A percentile compares a stretch with the other conserved stretches of the same genome.
Evolutionary conservation across 1,140 invertebrate genomes (phyloP).

Genomic region (Trachymyrmex septentrionalis): DNA sequence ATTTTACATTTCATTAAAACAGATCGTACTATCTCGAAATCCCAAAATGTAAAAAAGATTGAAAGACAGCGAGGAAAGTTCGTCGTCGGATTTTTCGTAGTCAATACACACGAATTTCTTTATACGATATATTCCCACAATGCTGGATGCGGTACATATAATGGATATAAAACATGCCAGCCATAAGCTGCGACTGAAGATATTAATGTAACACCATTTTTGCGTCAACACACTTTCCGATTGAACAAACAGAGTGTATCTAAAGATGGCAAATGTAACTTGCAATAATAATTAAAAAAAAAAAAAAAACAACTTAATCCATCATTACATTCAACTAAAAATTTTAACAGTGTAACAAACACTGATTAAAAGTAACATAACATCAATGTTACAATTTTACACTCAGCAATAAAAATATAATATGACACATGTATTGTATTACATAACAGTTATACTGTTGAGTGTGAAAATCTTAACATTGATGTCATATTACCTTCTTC

Average conservation of each 20-base stretch:
- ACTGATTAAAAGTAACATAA: too few relatives aligned
- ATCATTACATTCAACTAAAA: not conserved
- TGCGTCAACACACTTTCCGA: slow-evolving; percentile 68
- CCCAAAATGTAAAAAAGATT: slow-evolving; percentile 72
- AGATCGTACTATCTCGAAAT: slow-evolving; percentile 71
- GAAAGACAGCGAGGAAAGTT: slow-evolving; percentile 70
- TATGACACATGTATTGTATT: too few relatives aligned
- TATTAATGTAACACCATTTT: slow-evolving; percentile 73
- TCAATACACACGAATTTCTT: slow-evolving; percentile 61
- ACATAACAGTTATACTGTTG: too few relatives aligned
- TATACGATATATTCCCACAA: slow-evolving; percentile 63
- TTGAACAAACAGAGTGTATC: slow-evolving; percentile 64
- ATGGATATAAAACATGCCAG: slow-evolving; percentile 50
- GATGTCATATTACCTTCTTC: too few relatives aligned
- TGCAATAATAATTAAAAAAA: not conserved
- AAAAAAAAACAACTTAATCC: not conserved
- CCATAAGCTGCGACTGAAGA: slow-evolving; percentile 73
- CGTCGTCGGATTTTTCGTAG: slow-evolving; percentile 56
- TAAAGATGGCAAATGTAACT: slow-evolving; percentile 12
- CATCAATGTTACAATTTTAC: too few relatives aligned
- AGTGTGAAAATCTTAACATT: too few relatives aligned
- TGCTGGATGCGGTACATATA: slow-evolving; percentile 36
- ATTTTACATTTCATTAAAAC: not conserved
- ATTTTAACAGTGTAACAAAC: not conserved
- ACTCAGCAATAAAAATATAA: too few relatives aligned